phyloP scores from a whole-genome alignment of 2,888 invertebrate genomes.

The Drosophila seclusa region DNA sequence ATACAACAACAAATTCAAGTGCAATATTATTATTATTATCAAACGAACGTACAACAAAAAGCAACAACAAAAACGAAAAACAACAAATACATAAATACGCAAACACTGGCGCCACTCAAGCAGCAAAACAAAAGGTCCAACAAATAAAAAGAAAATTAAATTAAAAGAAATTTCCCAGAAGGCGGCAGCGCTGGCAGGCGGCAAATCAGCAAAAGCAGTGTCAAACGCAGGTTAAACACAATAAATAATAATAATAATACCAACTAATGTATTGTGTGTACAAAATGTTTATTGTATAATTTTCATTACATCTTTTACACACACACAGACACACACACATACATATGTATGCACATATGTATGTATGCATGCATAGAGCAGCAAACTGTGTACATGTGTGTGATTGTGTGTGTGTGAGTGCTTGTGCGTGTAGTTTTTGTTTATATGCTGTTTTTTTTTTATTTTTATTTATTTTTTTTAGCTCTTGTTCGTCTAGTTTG shows the following conservation, averaged over 20 bases:
- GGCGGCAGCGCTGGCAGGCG: conserved; percentile 39
- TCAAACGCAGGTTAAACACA: conserved; percentile 41
- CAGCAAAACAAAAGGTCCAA: conserved; percentile 64
- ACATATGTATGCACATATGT: conserved; percentile 16
- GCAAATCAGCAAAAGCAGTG: conserved; percentile 29
- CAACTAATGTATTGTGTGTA: conserved; percentile 42
- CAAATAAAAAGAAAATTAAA: conserved; percentile 31
- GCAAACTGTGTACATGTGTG: conserved; percentile 14
- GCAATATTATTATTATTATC: conserved; percentile 60
- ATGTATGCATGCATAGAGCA: conserved; percentile 20
- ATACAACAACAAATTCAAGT: conserved; percentile 53
- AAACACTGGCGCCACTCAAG: conserved; percentile 36
- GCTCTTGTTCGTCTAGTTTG: conserved; percentile 37
- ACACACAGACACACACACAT: conserved; percentile 10
- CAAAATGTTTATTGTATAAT: conserved; percentile 75
- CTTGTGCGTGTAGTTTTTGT: conserved; percentile 61
- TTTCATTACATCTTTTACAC: conserved; percentile 54
- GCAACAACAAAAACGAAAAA: conserved; percentile 32
- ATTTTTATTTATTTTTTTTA: neutral
- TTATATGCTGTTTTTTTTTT: conserved; percentile 41
- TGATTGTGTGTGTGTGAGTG: conserved; percentile 25
- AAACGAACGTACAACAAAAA: conserved; percentile 33
- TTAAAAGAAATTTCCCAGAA: conserved; percentile 19
- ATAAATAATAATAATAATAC: conserved; percentile 19
- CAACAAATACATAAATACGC: conserved; percentile 35